Base-by-base conservation (phyloP, 2,888 invertebrate species). In the Apamea epomidion region DNA sequence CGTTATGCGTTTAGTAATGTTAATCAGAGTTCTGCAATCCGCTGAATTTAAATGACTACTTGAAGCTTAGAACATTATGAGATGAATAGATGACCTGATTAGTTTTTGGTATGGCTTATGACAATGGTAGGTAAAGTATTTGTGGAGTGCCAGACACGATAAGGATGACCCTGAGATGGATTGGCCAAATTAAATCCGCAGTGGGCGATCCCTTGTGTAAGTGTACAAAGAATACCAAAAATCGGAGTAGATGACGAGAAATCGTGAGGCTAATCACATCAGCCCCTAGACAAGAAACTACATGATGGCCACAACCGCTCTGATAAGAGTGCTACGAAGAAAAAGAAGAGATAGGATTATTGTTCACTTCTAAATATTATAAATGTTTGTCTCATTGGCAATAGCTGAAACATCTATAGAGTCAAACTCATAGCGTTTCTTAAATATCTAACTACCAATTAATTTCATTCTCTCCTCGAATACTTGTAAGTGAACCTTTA, bases 1-100 rank as follows among this genome's bases (percentile, higher is more conserved):
- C 85, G 70, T 85, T 87, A 78, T 64, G 58, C 1, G 58, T 83
- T 83, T 64, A 45, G 87, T 76, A 87, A 85, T 87, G 58, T 25
- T 74, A 84, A 87, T 85, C 54, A 67, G 54, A 21, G 75, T 70
- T 29, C n/a, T 67, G 87, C 65, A 85, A 85, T 67, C 29, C 0
- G 0, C 32, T 74, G 83, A 78, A 83, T 84, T 83, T 83, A 68
- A 83, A 86, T 86, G 45, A 18, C 70, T 77, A 37, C 62, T 71
- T 81, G 69, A 32, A 29, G 5, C 29, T 67, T 21, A 10, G 8
- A 8, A 48, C 16, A 68, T 71, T 54, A 54, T 7, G 6, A 25
- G 16, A 70, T 78, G 54, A 68, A 69, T 51, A 29, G 25, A 0
- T 74, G 62, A 64, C 45, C 68, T 81, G 45, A 81, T 81, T 81